Evolutionary conservation across 1,140 invertebrate species (phyloP), one percentile per base, ranked within the genome.

Genomic region (Mylabris phalerata): DNA sequence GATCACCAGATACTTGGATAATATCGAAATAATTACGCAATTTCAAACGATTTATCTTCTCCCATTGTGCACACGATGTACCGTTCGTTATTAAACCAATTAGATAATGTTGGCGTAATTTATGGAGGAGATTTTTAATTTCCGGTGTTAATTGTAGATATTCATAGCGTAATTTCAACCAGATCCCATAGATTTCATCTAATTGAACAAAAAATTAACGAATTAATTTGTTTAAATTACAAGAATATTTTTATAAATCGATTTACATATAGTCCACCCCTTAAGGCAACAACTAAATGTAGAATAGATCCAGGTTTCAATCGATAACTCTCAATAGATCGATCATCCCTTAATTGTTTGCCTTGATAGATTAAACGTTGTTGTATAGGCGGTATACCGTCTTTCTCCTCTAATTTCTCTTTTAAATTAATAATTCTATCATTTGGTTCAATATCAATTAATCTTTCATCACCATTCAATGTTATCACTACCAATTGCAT

Each of bases 11-110:
- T 9, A 92, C 86, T 38, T 91, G 75, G 57, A 92, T 83, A 58
- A 84, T 80, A 72, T 92, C 88, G 73, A 92, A 93, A 73, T 84
- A 87, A 49, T 81, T 79, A 48, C 80, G 75, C 2, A 90, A 75
- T 9, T 81, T 78, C 55, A 90, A 76, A 44, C 81, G 80, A 42
- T 81, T 75, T 26, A 93, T 79, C 75, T 93, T 93, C 76, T 93
- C 89, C 88, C 90, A 91, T 74, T 93, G 90, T 7, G 88, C 84
- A 42, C 83, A 80, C 19, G 89, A 90, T 2, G 89, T 86, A 7
- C 90, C 90, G 73, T 92, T 92, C 49, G 89, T 90, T 67, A 91
- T 89, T 57, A 93, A 75, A 46, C 83, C 89, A 57, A 92, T 73
- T 50, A 83, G 76, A 73, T 89, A 91, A 65, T 84, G 82, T 68